Evolutionary conservation across 2,797 vertebrate species (phyloP).

Genomic region (Discoglossus pictus): DNA sequence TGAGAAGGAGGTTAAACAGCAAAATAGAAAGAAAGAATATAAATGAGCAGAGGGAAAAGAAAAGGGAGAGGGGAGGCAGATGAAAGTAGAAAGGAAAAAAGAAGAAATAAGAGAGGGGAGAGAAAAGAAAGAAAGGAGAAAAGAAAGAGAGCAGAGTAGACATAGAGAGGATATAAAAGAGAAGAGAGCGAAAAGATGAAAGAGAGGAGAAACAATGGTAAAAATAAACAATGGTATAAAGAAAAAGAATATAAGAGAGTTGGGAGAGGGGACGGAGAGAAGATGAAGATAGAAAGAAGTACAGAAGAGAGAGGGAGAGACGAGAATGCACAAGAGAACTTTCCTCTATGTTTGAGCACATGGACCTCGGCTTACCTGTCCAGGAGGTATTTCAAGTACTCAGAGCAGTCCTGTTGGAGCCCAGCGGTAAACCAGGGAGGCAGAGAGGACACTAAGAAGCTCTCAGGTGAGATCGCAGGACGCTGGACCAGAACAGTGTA

Average conservation of each 20-base stretch:
- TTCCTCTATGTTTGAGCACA: no score
- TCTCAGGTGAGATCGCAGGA: slow-evolving; percentile 76
- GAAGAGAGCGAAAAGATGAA: background rate
- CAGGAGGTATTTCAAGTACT: slow-evolving; percentile 80
- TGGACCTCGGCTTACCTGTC: slow-evolving; percentile 67
- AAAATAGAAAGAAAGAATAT: background rate
- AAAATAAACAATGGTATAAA: background rate
- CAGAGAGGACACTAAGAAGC: slow-evolving; percentile 76
- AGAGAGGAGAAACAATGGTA: background rate
- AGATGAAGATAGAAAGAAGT: background rate
- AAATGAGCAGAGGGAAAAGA: background rate
- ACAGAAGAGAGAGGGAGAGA: background rate
- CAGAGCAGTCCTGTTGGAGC: slow-evolving; percentile 80
- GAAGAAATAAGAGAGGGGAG: background rate
- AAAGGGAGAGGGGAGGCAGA: background rate
- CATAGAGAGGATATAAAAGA: background rate
- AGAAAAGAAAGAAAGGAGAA: background rate
- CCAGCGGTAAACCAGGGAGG: slow-evolving; percentile 79
- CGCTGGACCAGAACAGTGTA: slow-evolving; percentile 63
- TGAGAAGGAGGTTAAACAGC: background rate
- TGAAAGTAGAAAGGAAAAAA: background rate
- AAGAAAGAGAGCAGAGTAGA: background rate
- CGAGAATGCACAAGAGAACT: background rate
- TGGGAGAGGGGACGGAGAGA: background rate
- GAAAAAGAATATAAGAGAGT: background rate